Base-by-base conservation (phyloP, 2,888 invertebrate genomes). In the Nephrotoma appendiculata region DNA sequence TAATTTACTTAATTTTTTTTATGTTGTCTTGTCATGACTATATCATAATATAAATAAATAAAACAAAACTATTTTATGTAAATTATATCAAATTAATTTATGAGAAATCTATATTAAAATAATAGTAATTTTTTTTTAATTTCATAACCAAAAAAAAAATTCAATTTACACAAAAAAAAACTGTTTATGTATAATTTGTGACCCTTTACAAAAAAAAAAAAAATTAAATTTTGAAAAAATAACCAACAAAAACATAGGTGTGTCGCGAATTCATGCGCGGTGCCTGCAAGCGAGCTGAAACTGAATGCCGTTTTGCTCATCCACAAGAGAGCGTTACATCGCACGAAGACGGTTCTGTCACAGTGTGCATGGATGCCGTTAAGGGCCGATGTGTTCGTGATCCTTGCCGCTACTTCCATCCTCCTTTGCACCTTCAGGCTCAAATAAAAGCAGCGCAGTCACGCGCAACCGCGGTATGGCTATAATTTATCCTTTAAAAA, bases 401-500 rank as follows among this genome's bases (percentile, higher is more conserved):
- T 95, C 97, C 97, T 95, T 98, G 98, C 97, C 97, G 98, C 96
- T 98, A 98, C 97, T 98, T 98, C 96, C 98, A 98, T 96, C 98
- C 98, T 95, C 98, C 98, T 95, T 96, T 98, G 95, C 98, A 98
- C 97, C 98, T 98, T 94, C 97, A 97, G 96, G 97, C 97, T 95
- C 97, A 97, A 96, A 97, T 98, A 96, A 97, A 97, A 97, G 94
- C 96, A 95, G 97, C 97, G 95, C 98, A 98, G 96, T 96, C 96
- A 95, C 96, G 96, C 96, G 93, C 93, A 93, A 95, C 95, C 95
- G 95, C 95, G 95, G 95, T 95, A 95, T 95, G 95, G 91, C 91
- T 91, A 71, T 71, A 87, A 84, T 41, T 83, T 86, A 86, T 52
- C 12, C 85, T 87, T 41, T 83, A 86, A 87, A 87, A 86, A 85